Evolutionary conservation across 1,140 invertebrate genomes (phyloP).

Genomic region (Matsumurasca onukii): DNA sequence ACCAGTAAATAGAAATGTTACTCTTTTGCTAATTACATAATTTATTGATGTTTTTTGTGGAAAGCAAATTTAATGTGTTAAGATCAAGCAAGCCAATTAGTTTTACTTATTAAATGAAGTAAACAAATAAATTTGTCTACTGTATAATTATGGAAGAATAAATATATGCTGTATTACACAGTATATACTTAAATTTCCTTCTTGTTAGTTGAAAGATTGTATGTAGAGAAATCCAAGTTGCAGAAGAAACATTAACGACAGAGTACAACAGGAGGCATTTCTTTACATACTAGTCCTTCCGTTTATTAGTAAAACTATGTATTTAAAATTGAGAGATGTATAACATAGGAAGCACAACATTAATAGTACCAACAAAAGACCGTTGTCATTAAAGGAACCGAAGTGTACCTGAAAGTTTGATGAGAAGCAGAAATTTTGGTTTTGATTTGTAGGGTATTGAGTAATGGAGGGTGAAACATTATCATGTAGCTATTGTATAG

Average conservation of each 20-base stretch:
- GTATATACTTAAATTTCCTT: conserved; percentile 17
- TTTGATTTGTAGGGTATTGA: background rate
- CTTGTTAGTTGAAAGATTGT: conserved; percentile 10
- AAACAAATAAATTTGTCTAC: conserved; percentile 26
- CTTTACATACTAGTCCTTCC: conserved; percentile 8
- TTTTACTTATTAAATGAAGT: conserved; percentile 25
- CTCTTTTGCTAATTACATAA: no score
- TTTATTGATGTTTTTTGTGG: background rate
- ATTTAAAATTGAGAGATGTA: conserved; percentile 28
- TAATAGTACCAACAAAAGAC: conserved; percentile 30
- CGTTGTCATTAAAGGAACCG: conserved; percentile 29
- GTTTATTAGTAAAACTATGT: conserved; percentile 21
- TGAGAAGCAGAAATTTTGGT: conserved; percentile 24
- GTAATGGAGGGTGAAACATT: background rate
- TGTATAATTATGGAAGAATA: conserved; percentile 18
- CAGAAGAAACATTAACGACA: conserved; percentile 22
- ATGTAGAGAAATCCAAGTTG: background rate
- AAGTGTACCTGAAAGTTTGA: conserved; percentile 11
- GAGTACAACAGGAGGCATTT: background rate
- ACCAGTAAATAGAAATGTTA: no score
- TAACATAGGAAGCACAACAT: conserved; percentile 32
- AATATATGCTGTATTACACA: conserved; percentile 2
- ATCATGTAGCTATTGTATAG: conserved; percentile 16
- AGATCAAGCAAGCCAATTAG: conserved; percentile 2
- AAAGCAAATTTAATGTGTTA: background rate